phyloP scores from a whole-genome alignment of 2,113 vertebrate species.

The Conger conger region DNA sequence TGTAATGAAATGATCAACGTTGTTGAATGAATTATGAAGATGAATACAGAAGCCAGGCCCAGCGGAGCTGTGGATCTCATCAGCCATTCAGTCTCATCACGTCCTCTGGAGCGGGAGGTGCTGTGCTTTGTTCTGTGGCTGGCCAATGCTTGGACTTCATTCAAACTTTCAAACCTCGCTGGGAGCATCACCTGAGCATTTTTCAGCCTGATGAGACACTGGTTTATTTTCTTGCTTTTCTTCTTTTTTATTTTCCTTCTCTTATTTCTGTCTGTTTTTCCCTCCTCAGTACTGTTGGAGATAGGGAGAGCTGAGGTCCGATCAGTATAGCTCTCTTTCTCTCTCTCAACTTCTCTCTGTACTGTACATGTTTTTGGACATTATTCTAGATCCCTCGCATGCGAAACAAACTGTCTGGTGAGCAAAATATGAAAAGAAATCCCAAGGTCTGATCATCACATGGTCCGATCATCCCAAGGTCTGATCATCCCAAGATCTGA shows the following conservation, averaged over 20 bases:
- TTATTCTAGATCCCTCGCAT: constrained; percentile 55
- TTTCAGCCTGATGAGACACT: constrained; percentile 40
- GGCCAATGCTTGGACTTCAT: constrained; percentile 80
- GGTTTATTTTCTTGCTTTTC: constrained; percentile 57
- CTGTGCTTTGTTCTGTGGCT: constrained; percentile 69
- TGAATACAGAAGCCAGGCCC: constrained; percentile 91
- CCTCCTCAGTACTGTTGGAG: constrained; percentile 14
- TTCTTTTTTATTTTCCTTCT: constrained; percentile 52
- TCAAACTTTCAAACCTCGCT: constrained; percentile 72
- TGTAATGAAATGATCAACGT: constrained; percentile 99
- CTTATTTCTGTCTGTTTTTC: constrained; percentile 22
- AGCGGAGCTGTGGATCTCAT: constrained; percentile 83
- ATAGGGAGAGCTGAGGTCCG: constrained; percentile 26
- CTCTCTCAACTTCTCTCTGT: constrained; percentile 34
- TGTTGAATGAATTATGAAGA: constrained; percentile 99
- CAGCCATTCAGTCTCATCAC: constrained; percentile 90
- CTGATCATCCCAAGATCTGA: constrained; percentile 68
- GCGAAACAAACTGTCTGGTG: constrained; percentile 52
- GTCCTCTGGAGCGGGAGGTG: constrained; percentile 77
- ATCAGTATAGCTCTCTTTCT: constrained; percentile 34
- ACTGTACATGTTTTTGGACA: too few species aligned
- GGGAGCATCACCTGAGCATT: constrained; percentile 31
- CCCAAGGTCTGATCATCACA: constrained; percentile 60
- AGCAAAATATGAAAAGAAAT: constrained; percentile 53
- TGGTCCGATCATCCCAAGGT: constrained; percentile 59